phyloP scores from a whole-genome alignment of 2,888 invertebrate genomes.

The Halictus quadricinctus region DNA sequence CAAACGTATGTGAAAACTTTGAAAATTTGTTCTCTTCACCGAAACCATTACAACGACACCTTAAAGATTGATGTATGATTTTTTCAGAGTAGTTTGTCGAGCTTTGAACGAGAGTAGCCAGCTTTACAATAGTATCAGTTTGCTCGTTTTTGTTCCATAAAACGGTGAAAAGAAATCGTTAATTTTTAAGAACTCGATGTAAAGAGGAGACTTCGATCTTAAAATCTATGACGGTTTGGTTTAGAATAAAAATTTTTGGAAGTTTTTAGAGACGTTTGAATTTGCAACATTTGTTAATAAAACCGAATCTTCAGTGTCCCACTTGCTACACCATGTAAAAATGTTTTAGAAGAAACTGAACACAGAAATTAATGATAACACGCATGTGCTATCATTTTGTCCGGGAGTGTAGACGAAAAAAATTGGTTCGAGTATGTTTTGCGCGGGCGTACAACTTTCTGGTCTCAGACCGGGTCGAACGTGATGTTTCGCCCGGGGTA shows the following conservation, averaged over 20 bases:
- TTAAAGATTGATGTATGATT: too few species aligned
- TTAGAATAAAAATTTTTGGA: neutral
- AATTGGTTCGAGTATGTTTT: slow-evolving; percentile 64
- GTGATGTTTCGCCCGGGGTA: slow-evolving; percentile 66
- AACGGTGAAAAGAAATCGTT: too few species aligned
- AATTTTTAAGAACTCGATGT: too few species aligned
- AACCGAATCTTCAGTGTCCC: neutral
- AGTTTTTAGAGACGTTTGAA: neutral
- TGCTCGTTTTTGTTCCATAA: too few species aligned
- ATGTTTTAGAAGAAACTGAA: neutral
- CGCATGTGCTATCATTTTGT: neutral
- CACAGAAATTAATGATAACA: neutral
- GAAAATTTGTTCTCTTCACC: too few species aligned
- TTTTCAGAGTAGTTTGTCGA: too few species aligned
- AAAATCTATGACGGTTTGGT: neutral
- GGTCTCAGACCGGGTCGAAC: slow-evolving; percentile 65
- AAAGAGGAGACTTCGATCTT: neutral
- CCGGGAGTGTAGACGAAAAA: slow-evolving; percentile 26
- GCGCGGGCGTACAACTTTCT: slow-evolving; percentile 62
- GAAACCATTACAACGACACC: too few species aligned
- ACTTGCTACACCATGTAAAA: neutral
- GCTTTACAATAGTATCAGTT: too few species aligned
- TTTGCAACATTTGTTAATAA: neutral
- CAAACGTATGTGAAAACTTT: too few species aligned
- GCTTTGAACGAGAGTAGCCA: too few species aligned